Evolutionary conservation across 2,113 vertebrate genomes (phyloP), one percentile per base, ranked within the genome.

Genomic region (Brienomyrus brachyistius): DNA sequence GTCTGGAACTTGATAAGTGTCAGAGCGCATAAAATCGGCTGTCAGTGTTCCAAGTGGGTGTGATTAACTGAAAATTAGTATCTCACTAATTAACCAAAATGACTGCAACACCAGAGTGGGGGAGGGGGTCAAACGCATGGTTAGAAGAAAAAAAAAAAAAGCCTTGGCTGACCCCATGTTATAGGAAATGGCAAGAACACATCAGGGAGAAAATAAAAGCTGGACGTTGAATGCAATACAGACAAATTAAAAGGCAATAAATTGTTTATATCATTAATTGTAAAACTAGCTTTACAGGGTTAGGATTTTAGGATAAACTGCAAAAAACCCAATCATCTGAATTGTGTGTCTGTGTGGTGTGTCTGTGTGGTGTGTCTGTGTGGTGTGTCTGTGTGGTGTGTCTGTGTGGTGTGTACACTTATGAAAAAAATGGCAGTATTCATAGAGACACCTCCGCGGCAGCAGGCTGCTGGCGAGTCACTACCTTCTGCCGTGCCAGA

Each of bases 401-500:
- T 19, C 15, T 10, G 11, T 23, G 19, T 23, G 15, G 54, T 56
- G 54, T 56, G 54, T n/a, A 59, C n/a, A n/a, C 23, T 62, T 62
- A 0, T 62, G 56, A 62, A 62, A 6, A 23, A 23, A 62, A 9
- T 3, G 7, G n/a, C 23, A 62, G 56, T 9, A n/a, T 62, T n/a
- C 21, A 23, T 7, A n/a, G 56, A 62, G 56, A 62, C 56, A 4
- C 23, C 56, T 59, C 56, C 21, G 21, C 56, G 2, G 56, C 7
- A 2, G 23, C 3, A 9, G 56, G 23, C 23, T 62, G 56, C 0
- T 9, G 90, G 21, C 0, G 88, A 89, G 91, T 91, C 89, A 4
- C 96, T 96, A 99, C 98, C 98, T 98, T 99, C 98, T 0, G 97
- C 98, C 1, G 97, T 97, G 95, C 98, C 96, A 0, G 98, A 97